These are phyloP conservation scores for Saccostrea echinata DNA, from an alignment of 1,140 invertebrate species.

Conservation along the genomic window DNA sequence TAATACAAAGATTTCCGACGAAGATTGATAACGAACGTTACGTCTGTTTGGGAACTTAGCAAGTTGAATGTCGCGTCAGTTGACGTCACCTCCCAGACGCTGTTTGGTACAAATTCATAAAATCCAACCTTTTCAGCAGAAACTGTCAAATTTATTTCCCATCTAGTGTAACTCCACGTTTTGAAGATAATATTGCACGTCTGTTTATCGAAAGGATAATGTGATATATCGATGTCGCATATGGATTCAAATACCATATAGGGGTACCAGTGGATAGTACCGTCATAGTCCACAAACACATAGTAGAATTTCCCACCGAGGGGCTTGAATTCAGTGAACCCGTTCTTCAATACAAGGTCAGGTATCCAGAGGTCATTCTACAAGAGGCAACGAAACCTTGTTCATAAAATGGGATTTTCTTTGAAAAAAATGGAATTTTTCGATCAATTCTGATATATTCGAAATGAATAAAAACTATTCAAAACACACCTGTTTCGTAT, in stretches of 20 bases:
- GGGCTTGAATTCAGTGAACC: background rate
- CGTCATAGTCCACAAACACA: background rate
- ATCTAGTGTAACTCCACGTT: background rate
- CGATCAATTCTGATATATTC: too few relatives aligned
- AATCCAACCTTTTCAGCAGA: background rate
- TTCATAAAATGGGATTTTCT: too few relatives aligned
- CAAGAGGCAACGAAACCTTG: too few relatives aligned
- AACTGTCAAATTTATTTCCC: background rate
- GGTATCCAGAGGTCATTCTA: slow-evolving; percentile 8
- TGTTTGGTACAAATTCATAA: slow-evolving; percentile 24
- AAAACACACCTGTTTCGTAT: too few relatives aligned
- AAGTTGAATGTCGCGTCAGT: too few relatives aligned
- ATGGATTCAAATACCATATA: background rate
- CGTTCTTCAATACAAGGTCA: slow-evolving; percentile 19
- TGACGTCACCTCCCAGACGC: background rate
- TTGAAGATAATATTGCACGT: background rate
- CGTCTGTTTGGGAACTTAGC: too few relatives aligned
- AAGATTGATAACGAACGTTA: background rate
- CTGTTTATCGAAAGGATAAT: background rate
- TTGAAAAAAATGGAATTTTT: too few relatives aligned
- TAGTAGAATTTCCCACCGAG: slow-evolving; percentile 17
- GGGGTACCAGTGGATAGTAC: background rate
- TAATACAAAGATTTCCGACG: background rate
- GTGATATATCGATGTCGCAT: background rate
- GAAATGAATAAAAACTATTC: too few relatives aligned